Evolutionary conservation across 2,888 invertebrate species (phyloP), one percentile per base, ranked within the genome.

Genomic region (Gandaritis pyraliata): DNA sequence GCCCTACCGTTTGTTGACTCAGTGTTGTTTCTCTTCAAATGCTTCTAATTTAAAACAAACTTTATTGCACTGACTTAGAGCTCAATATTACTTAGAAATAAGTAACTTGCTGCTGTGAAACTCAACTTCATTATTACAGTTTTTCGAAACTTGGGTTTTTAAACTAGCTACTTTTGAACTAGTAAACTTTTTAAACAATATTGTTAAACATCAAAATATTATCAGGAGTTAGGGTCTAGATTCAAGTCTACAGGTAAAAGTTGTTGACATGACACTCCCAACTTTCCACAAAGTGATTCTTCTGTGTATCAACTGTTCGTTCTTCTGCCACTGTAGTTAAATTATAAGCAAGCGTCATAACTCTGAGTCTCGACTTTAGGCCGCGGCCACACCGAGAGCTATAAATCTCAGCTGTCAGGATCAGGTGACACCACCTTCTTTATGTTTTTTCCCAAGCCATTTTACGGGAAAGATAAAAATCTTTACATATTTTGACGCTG

Each of bases 401-500:
- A 88, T 92, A 87, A 92, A 91, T 92, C 90, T 74, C 73, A 71
- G 71, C 87, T 88, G 91, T 90, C 92, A 81, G 86, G 90, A 88
- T 91, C 92, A 92, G 92, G 92, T 92, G 93, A 92, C 92, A 92
- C 90, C 89, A 86, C 88, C 90, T 92, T 91, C 92, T 93, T 93
- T 93, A 93, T 93, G 93, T 93, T 92, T 93, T 92, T 93, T 93
- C 93, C 91, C 92, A 92, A 90, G 90, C 92, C 87, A 85, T 92
- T 93, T 92, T 92, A 92, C 90, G 88, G 90, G 79, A 91, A 91
- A 90, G 93, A 93, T 92, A 91, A 90, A 85, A 87, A 93, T 93
- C 92, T 92, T 88, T 90, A 92, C 93, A 92, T 92, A 92, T 92
- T 92, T 92, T 91, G 91, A 92, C 89, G 88, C 88, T 87, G 90